phyloP scores from a whole-genome alignment of 2,113 vertebrate genomes.

The Nipponia nippon region DNA sequence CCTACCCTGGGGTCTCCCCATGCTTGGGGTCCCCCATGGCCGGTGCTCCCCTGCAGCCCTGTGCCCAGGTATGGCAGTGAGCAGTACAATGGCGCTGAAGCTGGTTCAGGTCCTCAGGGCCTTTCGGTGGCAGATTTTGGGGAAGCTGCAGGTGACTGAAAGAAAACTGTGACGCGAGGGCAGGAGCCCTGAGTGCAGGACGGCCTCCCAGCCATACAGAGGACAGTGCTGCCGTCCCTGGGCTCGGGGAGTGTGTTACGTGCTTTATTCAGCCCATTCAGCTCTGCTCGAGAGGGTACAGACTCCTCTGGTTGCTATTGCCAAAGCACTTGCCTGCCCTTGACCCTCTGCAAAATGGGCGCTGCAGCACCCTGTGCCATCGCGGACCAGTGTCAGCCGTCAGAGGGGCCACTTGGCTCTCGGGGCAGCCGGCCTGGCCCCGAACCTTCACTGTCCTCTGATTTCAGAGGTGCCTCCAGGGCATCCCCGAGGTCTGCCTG shows the following conservation, averaged over 20 bases:
- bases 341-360: fast-evolving
- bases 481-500: neutral
- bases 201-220: fast-evolving
- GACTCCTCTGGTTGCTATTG: neutral
- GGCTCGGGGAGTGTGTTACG: fast-evolving
- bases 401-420: neutral
- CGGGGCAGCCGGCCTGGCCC: neutral
- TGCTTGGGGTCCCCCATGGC: neutral
- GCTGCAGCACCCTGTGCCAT: neutral
- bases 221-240: neutral
- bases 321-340: neutral
- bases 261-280: neutral
- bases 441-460: neutral
- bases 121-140: neutral
- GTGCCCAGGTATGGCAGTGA: neutral
- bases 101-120: neutral
- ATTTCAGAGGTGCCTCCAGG: neutral
- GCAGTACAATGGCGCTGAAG: neutral
- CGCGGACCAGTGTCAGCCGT: fast-evolving
- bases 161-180: neutral
- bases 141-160: neutral
- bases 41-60: neutral
- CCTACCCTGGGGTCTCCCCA: neutral
- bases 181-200: neutral
- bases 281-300: fast-evolving